Base-by-base conservation (phyloP, 2,797 vertebrate species). In the Bradypodion pumilum region DNA sequence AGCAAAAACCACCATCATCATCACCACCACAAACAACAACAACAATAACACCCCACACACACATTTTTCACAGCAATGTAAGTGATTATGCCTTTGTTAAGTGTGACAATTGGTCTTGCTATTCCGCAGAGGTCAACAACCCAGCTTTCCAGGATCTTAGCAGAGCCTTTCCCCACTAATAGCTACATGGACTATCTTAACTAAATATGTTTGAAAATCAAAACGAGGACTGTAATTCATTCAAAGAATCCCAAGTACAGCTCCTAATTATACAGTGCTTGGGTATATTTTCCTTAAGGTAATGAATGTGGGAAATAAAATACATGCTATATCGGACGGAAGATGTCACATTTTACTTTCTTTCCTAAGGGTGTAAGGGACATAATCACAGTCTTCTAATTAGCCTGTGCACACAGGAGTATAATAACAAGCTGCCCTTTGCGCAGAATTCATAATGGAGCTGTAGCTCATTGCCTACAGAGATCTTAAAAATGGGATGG, bases 341-440 rank as follows among this genome's bases (percentile, higher is more conserved):
- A 2, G 21, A 56, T 85, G 46, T 63, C 46, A 80, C 35, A 44
- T 74, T 80, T 80, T 85, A 85, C 23, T 42, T 29, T n/a, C 62
- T 46, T 80, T 77, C 69, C 77, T 32, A 44, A 69, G 74, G 77
- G 29, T 66, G 62, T 40, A 80, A 65, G 29, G 35, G 49, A 7
- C 37, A 80, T 42, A 80, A 79, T 74, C 35, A 42, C 37, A 74
- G 59, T 63, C 66, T 72, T 85, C 46, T 59, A 80, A 66, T 42
- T 80, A 74, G 46, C 21, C 46, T 66, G 62, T 74, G 21, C 49
- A 44, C 56, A 35, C 37, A 29, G 35, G 35, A 74, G 62, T 66
- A 80, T 80, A 84, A 77, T 78, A 4, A 32, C 35, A 80, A 66
- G 35, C 35, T 78, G 69, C 69, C 62, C 35, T 79, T 73, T 80